Evolutionary conservation across 2,113 vertebrate species (phyloP), one percentile per base, ranked within the genome.

Genomic region (Arothron firmamentum): DNA sequence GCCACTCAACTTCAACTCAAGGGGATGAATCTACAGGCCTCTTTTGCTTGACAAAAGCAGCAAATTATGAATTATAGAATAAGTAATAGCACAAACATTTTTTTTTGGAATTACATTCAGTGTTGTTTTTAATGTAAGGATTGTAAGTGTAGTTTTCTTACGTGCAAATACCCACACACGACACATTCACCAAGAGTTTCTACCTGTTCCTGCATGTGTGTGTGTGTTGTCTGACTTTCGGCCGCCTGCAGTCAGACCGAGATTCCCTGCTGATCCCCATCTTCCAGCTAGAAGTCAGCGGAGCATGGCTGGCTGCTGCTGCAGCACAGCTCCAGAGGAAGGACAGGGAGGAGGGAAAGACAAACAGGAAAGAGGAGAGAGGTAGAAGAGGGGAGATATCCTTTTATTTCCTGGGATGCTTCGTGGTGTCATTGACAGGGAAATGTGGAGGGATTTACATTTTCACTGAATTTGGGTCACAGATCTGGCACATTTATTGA

Each of bases 221-320:
- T 72, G 63, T 72, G 74, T 59, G 64, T 67, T 54, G 77, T 82
- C 70, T 77, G 76, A 18, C 50, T 67, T 81, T 90, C 72, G 79
- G 82, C 83, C 80, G 76, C 74, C 84, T 84, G 79, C 79, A 86
- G 86, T 69, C 82, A 81, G 76, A 74, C 80, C 72, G 84, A 81
- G 83, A 84, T 88, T 86, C 88, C 90, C 84, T 38, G 78, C 73
- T 72, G 80, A 83, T 85, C 82, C 68, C 70, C 74, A 77, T 84
- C 79, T 82, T 87, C 84, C 91, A 92, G 91, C 91, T 93, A 93
- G 92, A 90, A 93, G 85, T 93, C 92, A 93, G 86, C 90, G 77
- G 90, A 90, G 90, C 92, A 85, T 92, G 88, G 90, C 92, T 83
- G 89, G 70, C 81, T 81, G 70, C 83, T 69, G 82, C 83, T 78